Base-by-base conservation (phyloP, 2,113 vertebrate species). In the Carollia perspicillata region DNA sequence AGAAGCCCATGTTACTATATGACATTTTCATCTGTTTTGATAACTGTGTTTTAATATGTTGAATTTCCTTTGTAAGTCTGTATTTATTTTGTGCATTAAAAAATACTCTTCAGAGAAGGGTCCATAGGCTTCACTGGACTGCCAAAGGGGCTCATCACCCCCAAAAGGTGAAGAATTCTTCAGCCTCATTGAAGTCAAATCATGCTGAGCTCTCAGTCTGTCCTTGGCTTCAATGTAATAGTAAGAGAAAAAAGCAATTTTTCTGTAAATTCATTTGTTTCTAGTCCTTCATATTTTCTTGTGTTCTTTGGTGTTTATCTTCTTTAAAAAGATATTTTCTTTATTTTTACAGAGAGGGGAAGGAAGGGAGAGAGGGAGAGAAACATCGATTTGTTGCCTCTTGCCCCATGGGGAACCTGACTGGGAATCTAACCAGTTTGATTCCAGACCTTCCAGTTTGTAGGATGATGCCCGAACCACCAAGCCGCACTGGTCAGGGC, bases 101-200 rank as follows among this genome's bases (percentile, higher is more conserved):
- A 86, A 84, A 60, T 93, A 68, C 37, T 68, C 80, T 71, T 94
- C 69, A 84, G 89, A 89, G 16, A 93, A 74, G 23, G 26, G 10
- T 58, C 47, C 42, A 28, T 60, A 75, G 42, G 55, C 55, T 49
- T 96, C 63, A 68, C n/a, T 23, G 69, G 68, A 89, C 47, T 92
- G 28, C 40, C 58, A 93, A 37, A 49, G 44, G 35, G 51, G 33
- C 63, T 18, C 37, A 49, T 77, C 28, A 5, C 6, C 33, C 23
- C 35, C 60, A 47, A 78, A 85, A 92, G 60, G 69, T 77, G 40
- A 49, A 71, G 58, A 81, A 1, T 66, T 77, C 35, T 22, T 81
- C 33, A 72, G 8, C 58, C 40, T 95, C 68, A 90, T 79, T 81
- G 83, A 95, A 91, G 71, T 44, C 47, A 42, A 90, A 88, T 88